Conservation (phyloP, 2,797 vertebrate genomes). For the Melanotaenia maccullochi region DNA sequence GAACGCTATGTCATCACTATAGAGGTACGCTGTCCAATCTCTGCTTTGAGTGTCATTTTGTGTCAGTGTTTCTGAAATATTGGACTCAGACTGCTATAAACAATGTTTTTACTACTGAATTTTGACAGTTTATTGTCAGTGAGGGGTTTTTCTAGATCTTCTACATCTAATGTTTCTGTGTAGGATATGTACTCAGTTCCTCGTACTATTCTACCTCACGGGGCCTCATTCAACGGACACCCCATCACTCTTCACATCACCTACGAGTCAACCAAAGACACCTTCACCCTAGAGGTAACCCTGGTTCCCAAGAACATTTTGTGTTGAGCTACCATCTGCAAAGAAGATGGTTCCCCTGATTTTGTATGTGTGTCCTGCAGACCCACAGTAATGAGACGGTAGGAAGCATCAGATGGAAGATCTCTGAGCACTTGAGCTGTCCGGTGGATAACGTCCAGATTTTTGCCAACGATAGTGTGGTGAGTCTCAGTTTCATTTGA, state of each 20-base stretch:
- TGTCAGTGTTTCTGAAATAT: no score
- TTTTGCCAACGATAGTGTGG: conserved; percentile 98
- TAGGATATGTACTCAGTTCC: conserved; percentile 98
- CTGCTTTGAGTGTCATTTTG: background rate
- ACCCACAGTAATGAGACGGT: conserved; percentile 99
- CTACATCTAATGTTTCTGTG: conserved; percentile 16
- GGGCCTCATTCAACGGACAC: conserved; percentile 98
- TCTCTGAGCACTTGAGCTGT: conserved; percentile 94
- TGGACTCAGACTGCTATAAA: no score
- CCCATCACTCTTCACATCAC: conserved; percentile 95
- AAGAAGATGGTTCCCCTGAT: conserved; percentile 4
- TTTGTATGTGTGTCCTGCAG: conserved; percentile 74
- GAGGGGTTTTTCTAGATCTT: no score
- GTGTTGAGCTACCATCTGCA: background rate
- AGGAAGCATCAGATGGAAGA: conserved; percentile 97
- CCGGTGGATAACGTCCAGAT: conserved; percentile 98
- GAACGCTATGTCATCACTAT: conserved; percentile 99
- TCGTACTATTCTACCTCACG: conserved; percentile 99
- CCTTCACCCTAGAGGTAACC: conserved; percentile 93
- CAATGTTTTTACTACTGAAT: background rate
- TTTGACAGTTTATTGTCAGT: background rate
- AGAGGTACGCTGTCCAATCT: conserved; percentile 84
- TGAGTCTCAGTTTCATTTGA: conserved; percentile 74
- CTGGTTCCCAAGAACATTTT: background rate
- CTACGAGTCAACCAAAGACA: conserved; percentile 99